Evolutionary conservation across 2,113 vertebrate genomes (phyloP).

Genomic region (Erythrocercus mccallii): DNA sequence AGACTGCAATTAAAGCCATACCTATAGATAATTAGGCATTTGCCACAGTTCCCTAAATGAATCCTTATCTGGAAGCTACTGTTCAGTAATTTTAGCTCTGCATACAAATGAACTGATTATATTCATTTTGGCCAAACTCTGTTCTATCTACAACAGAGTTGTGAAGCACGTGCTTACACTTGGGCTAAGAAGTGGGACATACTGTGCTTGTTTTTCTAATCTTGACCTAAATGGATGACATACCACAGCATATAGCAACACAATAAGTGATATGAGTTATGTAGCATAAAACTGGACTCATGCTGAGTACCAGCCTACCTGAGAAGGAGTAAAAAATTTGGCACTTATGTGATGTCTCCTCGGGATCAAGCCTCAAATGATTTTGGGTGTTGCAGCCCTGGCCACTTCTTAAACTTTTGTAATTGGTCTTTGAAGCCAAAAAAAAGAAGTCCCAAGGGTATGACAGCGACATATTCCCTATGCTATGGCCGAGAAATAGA

Average conservation of each 20-base stretch:
- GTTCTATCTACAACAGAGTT: background rate
- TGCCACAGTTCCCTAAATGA: background rate
- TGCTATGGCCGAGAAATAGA: background rate
- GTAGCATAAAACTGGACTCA: background rate
- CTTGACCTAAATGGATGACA: background rate
- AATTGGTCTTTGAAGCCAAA: background rate
- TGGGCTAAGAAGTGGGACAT: accelerated
- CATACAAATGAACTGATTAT: conserved; percentile 13
- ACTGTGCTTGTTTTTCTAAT: background rate
- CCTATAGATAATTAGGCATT: conserved; percentile 21
- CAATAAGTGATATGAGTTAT: background rate
- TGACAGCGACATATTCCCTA: background rate
- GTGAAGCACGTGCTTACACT: background rate
- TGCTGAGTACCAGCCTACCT: background rate
- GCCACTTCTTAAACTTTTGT: background rate
- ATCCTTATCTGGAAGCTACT: background rate
- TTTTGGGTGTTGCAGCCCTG: background rate
- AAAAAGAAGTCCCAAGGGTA: background rate
- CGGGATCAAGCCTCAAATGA: background rate
- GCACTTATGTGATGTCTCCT: background rate
- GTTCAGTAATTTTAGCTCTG: background rate
- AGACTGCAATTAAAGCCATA: conserved; percentile 1
- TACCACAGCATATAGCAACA: background rate
- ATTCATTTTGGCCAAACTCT: background rate
- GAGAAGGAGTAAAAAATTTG: background rate